Base-by-base conservation (phyloP, 2,113 vertebrate species). In the Microcebus ravelobensis region DNA sequence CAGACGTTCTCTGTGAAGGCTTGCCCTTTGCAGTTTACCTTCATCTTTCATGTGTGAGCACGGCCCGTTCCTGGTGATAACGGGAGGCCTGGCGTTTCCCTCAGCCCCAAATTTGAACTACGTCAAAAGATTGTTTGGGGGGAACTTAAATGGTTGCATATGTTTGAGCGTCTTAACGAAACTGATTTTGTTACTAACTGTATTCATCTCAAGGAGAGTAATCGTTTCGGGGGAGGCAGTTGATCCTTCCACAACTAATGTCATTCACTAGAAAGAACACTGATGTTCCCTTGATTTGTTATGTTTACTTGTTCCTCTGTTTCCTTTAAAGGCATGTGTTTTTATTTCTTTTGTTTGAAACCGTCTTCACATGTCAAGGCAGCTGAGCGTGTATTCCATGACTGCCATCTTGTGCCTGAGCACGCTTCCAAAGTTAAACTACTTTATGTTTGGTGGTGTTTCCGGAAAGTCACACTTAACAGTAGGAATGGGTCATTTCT, bases 41-140 rank as follows among this genome's bases (percentile, higher is more conserved):
- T 97, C 95, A 82, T 93, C 96, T 97, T 89, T 76, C 45, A 50
- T 85, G 91, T 79, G 81, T 50, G 89, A 96, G 15, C 14, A 15
- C 0, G 0, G 87, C 45, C 65, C 9, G 8, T 89, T 94, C 65
- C 96, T 91, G 67, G 89, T 73, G 92, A 81, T 65, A 55, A 31
- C 45, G 34, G 87, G 96, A 95, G 84, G 80, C 52, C 94, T 61
- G 91, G 89, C 70, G 61, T 96, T 95, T 91, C 92, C 91, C 84
- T 90, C 74, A 92, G 87, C 97, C 92, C 96, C 45, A 70, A 31
- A 90, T 94, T 93, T 87, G 88, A 97, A 91, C 95, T 70, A 96
- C 96, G 95, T 95, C 98, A 92, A 76, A 97, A 97, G 95, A 70
- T 80, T 71, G 67, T 90, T 96, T 96, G 13, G 20, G 93, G 97